Base-by-base conservation (phyloP, 2,113 vertebrate genomes). In the Ictalurus furcatus region DNA sequence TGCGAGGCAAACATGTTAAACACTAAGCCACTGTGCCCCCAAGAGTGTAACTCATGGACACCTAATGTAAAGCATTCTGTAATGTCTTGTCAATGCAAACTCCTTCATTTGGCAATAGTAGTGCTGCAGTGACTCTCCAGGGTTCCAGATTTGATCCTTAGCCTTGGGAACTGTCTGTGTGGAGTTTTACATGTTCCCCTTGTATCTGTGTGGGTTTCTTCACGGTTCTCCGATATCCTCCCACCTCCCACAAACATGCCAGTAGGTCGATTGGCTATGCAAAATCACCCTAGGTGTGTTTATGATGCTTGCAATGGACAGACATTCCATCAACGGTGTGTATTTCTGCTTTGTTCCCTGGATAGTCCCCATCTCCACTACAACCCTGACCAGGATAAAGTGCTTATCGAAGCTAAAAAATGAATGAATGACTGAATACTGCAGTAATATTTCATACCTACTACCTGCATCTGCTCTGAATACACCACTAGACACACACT, bases 391-490 rank as follows among this genome's bases (percentile, higher is more conserved):
- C 30, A 83, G 19, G 30, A 83, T 61, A 40, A 83, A 61, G 56
- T 4, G 9, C n/a, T 81, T 17, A 58, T 13, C 21, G 17, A 56
- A 56, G 17, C 44, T 48, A 48, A 81, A 34, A 58, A 19, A 56
- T 56, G 28, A 81, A 30, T 34, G 11, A 58, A 58, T 82, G 19
- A 59, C 17, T 30, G 76, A 73, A 82, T 21, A 73, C 2, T 34
- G n/a, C 16, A 16, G n/a, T 56, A 56, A 71, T 56, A 74, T 56
- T 85, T 86, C 52, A 40, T 76, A 76, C 13, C 65, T 61, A 67
- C 28, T 67, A 52, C 84, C 67, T 67, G 30, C 67, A 16, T 58
- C 52, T 48, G 73, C 58, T 54, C 13, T 87, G 56, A 87, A 87
- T 63, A 78, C 85, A 48, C 17, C 37, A 44, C 71, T 28, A 78